Base-by-base conservation (phyloP, 2,113 vertebrate species). In the Pseudopodoces humilis region DNA sequence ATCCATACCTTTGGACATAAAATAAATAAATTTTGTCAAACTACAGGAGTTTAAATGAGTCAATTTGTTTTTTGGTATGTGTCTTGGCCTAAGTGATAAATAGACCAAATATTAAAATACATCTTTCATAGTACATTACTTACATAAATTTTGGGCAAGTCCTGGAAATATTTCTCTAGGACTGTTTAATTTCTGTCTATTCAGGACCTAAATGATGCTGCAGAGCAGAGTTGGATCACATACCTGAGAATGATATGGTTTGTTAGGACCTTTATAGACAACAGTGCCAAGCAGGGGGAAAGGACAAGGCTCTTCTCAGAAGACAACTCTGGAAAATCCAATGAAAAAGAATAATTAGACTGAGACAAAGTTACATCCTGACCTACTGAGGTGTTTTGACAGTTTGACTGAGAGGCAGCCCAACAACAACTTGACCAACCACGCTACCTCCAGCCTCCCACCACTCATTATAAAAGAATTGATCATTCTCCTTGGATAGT, bases 21-120 rank as follows among this genome's bases (percentile, higher is more conserved):
- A 92, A 84, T 74, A 82, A 88, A 75, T 39, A 11, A 55, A 60
- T 74, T 93, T 93, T 96, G 76, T 59, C 79, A 80, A 86, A 70
- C 12, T 74, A 4, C 0, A 3, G 88, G 16, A 28, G 13, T 77
- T 91, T 77, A 86, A 96, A 44, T 63, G 9, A 83, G 39, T 4
- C 8, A 37, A 1, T 31, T n/a, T 21, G n/a, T n/a, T 43, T 35
- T 82, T 43, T 46, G 4, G 0, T 13, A 39, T 67, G 16, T 83
- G 52, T 80, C 70, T 94, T 92, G 58, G 33, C 23, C 43, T 65
- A 47, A 74, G 17, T 65, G 23, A 43, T 62, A 91, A 92, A 89
- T 65, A 79, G 33, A 55, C 6, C 24, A 74, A 88, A 86, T 83
- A 95, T 72, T 86, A 91, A 92, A 80, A 85, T 50, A 31, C 13